Percentiles rank a stretch among this genome's conserved stretches.
Evolutionary conservation across 2,113 vertebrate species (phyloP).

Genomic region (Lagopus leucura): DNA sequence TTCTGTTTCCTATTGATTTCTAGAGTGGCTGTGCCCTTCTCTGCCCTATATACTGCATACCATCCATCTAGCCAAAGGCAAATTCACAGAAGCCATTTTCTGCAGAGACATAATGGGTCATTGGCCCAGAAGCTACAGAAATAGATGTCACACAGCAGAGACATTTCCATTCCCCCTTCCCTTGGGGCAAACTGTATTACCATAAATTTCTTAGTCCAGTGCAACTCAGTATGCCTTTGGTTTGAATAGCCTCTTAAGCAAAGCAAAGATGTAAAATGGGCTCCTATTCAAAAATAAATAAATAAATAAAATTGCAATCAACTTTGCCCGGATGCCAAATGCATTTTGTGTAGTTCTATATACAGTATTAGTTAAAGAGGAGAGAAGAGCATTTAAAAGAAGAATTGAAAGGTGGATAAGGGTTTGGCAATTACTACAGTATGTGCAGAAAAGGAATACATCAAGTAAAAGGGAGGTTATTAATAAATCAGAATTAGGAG

Average conservation of each 20-base stretch:
- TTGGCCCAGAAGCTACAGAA: conserved; percentile 56
- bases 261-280: not conserved
- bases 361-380: not conserved
- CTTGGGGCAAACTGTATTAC: conserved; percentile 14
- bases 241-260: not conserved
- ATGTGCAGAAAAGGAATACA: not conserved
- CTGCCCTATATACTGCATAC: not conserved
- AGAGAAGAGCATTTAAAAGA: not conserved
- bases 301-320: not conserved
- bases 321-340: not conserved
- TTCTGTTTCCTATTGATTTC: conserved; percentile 60
- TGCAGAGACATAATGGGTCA: conserved; percentile 39
- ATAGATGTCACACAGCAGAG: conserved; percentile 24
- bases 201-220: not conserved
- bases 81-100: conserved; percentile 43
- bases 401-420: not conserved
- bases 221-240: conserved; percentile 19
- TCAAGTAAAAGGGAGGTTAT: not conserved
- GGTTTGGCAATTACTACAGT: not conserved
- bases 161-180: conserved; percentile 31
- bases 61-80: conserved; percentile 53
- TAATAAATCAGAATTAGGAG: not conserved
- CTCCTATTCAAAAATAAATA: not conserved
- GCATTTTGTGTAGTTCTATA: conserved; percentile 17
- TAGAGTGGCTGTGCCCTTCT: conserved; percentile 57